A percentile compares a stretch with the other conserved stretches of the same genome.
These are phyloP conservation scores for Agriopis marginaria DNA, from an alignment of 2,888 invertebrate species.

Conservation along the genomic window DNA sequence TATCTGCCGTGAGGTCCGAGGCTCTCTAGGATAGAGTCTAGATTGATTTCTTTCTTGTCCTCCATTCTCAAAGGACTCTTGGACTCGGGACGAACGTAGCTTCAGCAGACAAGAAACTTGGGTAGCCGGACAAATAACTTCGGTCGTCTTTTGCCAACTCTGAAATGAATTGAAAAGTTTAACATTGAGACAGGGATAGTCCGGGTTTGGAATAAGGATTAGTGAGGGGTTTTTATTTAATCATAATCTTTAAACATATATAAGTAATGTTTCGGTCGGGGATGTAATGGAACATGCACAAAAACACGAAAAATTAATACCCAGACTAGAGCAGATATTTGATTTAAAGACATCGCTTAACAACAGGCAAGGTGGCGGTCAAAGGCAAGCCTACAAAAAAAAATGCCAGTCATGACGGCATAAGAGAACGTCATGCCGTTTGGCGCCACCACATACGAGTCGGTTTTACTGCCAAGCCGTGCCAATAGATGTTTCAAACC, in stretches of 20 bases:
- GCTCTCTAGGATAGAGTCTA: constrained; percentile 78
- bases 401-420: too few species aligned
- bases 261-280: too few species aligned
- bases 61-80: constrained; percentile 57
- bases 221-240: not conserved
- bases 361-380: too few species aligned
- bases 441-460: too few species aligned
- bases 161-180: constrained; percentile 59
- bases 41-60: constrained; percentile 79
- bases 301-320: too few species aligned
- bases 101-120: constrained; percentile 10
- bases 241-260: not conserved
- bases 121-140: constrained; percentile 20
- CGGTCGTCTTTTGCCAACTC: constrained; percentile 43
- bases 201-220: not conserved
- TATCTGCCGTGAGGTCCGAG: constrained; percentile 80
- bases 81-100: constrained; percentile 13
- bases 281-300: too few species aligned
- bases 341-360: too few species aligned
- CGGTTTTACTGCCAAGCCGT: too few species aligned
- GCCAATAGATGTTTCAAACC: too few species aligned
- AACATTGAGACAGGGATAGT: constrained; percentile 36
- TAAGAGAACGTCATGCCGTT: too few species aligned
- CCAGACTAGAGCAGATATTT: too few species aligned
- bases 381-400: too few species aligned